Evolutionary conservation across 2,113 vertebrate genomes (phyloP), one percentile per base, ranked within the genome.

Genomic region (Spermophilus dauricus): DNA sequence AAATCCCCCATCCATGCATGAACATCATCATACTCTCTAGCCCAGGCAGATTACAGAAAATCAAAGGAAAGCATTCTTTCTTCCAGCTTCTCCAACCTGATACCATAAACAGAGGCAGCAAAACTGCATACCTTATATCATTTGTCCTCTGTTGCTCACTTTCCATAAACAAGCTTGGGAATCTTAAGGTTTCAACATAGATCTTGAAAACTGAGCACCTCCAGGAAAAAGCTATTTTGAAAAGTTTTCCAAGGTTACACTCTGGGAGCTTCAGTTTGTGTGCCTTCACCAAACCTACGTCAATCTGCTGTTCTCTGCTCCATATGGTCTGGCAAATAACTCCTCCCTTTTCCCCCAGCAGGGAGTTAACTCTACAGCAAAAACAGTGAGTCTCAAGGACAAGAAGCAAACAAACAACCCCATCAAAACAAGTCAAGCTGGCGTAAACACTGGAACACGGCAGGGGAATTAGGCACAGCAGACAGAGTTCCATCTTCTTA

Each of bases 321-420:
- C 95, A 97, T 97, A 96, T 95, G 97, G 93, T 95, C 95, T 92
- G 96, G 78, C 73, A 95, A 96, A 67, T 63, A 75, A 91, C 78
- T 91, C 89, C 91, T 96, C 91, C 86, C 91, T 96, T 94, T 94
- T 53, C 83, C 95, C 89, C 92, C 24, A 34, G 93, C 96, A 77
- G 96, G 95, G 80, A 94, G 89, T 91, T 80, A 86, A 84, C 51
- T 30, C 86, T 65, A 76, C 73, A 91, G 92, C 89, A 93, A 86
- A 96, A 94, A 86, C 48, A 86, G 56, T 96, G 95, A 97, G 95
- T 98, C 96, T 96, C 83, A 85, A 97, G 86, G 95, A 95, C 96
- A 95, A 91, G 94, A 83, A 95, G 24, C 86, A 83, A 93, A 94
- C 42, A 86, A 93, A 95, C 0, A 75, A 93, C 94, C 91, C 83